Percentiles rank a stretch among this genome's conserved stretches.
These are phyloP conservation scores for Sepiola atlantica DNA, from an alignment of 2,888 invertebrate species.

Conservation along the genomic window DNA sequence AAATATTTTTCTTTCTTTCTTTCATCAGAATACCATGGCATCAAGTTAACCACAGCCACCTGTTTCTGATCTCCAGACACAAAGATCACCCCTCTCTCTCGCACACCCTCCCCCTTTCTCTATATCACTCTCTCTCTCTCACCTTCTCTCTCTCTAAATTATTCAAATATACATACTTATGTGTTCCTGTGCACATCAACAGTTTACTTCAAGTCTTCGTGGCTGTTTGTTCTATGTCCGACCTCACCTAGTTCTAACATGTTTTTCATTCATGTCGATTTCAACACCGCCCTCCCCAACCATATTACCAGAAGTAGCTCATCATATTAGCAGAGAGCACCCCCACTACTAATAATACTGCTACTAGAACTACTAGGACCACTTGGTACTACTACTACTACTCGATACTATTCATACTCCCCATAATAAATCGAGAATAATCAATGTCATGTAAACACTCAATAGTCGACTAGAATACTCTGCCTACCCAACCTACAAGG, in stretches of 20 bases:
- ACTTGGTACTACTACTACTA: not conserved
- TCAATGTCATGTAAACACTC: not conserved
- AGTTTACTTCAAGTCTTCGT: not conserved
- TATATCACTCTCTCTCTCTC: too few relatives aligned
- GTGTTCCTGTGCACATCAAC: slow-evolving; percentile 12
- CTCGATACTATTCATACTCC: not conserved
- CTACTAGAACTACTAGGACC: too few relatives aligned
- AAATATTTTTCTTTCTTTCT: too few relatives aligned
- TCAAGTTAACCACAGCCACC: not conserved
- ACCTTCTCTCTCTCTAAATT: not conserved
- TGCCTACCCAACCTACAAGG: not conserved
- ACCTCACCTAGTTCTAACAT: not conserved
- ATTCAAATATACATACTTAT: not conserved
- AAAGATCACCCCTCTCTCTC: not conserved
- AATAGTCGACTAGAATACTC: not conserved
- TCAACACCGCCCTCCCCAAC: not conserved
- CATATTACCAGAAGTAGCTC: not conserved
- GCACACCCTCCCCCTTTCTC: too few relatives aligned
- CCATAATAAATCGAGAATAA: not conserved
- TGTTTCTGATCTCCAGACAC: not conserved
- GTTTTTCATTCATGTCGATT: not conserved
- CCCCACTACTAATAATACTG: not conserved
- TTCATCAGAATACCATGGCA: too few relatives aligned
- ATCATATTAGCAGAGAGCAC: not conserved
- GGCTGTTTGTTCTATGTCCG: not conserved